Evolutionary conservation across 2,888 invertebrate species (phyloP), one percentile per base, ranked within the genome.

Genomic region (Odontocolon sp.): DNA sequence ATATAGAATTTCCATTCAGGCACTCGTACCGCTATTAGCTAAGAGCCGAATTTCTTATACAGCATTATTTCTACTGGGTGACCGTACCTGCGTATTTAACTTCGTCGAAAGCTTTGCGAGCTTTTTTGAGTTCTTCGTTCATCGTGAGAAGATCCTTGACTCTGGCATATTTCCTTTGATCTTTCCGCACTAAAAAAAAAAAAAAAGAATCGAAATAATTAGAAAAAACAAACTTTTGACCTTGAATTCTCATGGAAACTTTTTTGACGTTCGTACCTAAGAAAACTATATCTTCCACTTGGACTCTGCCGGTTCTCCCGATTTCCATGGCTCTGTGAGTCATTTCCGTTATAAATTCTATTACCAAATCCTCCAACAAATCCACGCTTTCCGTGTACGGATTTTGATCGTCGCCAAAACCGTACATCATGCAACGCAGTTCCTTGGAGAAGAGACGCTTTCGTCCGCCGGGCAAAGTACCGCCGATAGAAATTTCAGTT

Each of bases 321-420:
- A 98, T 96, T 92, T 99, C 99, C 97, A 98, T 97, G 0, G 98
- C 98, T 88, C 97, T 93, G 80, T 95, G 95, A 1, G 96, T 96
- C 92, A 97, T 98, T 92, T 99, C 98, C 1, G 97, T 97, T 26
- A 99, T 97, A 90, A 98, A 99, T 91, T 99, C 98, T 82, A 99
- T 97, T 0, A 99, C 99, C 52, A 99, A 92, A 91, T 99, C 99
- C 91, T 99, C 99, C 56, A 99, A 92, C 52, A 99, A 93, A 90
- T 99, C 99, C 0, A 99, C 98, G 88, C 98, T 98, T 91, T 99
- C 99, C 0, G 99, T 99, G 87, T 98, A 99, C 0, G 99, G 99
- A 91, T 99, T 99, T 90, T 98, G 98, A 89, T 99, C 99, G 91
- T 99, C 99, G 2, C 99, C 99, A 92, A 99, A 99, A 0, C 99